Evolutionary conservation across 2,888 invertebrate genomes (phyloP).

Genomic region (Eristalis intricaria): DNA sequence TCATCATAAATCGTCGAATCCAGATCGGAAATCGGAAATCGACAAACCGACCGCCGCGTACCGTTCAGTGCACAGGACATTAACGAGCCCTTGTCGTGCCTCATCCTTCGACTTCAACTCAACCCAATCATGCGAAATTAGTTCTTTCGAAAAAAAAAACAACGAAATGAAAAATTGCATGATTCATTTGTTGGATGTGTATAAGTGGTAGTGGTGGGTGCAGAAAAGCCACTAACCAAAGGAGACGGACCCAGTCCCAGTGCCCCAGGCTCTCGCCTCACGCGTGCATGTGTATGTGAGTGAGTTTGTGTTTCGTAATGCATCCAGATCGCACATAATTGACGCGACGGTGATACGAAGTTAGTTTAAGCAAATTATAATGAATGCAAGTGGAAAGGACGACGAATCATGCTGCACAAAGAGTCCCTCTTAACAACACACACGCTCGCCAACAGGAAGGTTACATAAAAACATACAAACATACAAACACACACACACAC

Average conservation of each 20-base stretch:
- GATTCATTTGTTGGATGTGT: conserved; percentile 65
- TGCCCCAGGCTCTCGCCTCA: too few relatives aligned
- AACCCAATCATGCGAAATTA: conserved; percentile 33
- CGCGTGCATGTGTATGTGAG: conserved; percentile 5
- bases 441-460: conserved; percentile 39
- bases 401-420: conserved; percentile 62
- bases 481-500: conserved; percentile 36
- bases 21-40: neutral
- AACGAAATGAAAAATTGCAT: conserved; percentile 13
- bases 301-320: conserved; percentile 62
- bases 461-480: conserved; percentile 62
- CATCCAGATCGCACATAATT: conserved; percentile 21
- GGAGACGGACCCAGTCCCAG: conserved; percentile 19
- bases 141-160: neutral
- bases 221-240: conserved; percentile 52
- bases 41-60: too few relatives aligned
- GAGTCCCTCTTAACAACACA: conserved; percentile 52
- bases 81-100: neutral
- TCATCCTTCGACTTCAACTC: neutral
- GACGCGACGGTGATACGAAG: neutral
- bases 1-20: conserved; percentile 76
- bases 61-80: neutral
- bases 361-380: conserved; percentile 41
- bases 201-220: conserved; percentile 65
- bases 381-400: conserved; percentile 50